Evolutionary conservation across 1,140 invertebrate genomes (phyloP).

Genomic region (Archivesica marissinica): DNA sequence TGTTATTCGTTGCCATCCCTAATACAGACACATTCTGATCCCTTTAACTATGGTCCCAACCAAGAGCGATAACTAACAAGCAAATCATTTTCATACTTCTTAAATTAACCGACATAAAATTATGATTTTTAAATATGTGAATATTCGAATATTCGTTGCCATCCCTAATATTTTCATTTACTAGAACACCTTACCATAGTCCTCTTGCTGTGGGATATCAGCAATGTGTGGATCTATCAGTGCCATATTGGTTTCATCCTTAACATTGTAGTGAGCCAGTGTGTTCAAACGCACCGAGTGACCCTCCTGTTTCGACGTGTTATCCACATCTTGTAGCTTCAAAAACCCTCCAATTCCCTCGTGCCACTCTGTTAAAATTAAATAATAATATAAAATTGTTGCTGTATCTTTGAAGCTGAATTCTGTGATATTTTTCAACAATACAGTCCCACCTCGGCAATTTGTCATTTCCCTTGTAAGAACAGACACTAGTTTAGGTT

Average conservation of each 20-base stretch:
- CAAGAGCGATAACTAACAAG: too few relatives aligned
- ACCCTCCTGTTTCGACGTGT: slow-evolving; percentile 95
- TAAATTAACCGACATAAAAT: too few relatives aligned
- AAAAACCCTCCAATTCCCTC: slow-evolving; percentile 82
- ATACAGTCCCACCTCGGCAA: too few relatives aligned
- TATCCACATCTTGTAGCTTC: slow-evolving; percentile 98
- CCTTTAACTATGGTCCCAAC: too few relatives aligned
- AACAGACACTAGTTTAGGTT: too few relatives aligned
- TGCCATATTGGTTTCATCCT: slow-evolving; percentile 96
- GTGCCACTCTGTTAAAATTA: slow-evolving; percentile 56
- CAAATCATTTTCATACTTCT: too few relatives aligned
- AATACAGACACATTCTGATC: too few relatives aligned
- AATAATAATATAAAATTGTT: background rate
- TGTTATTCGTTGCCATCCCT: too few relatives aligned
- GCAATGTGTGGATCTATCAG: slow-evolving; percentile 86
- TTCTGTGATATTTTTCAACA: background rate
- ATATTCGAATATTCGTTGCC: too few relatives aligned
- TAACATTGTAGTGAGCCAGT: slow-evolving; percentile 97
- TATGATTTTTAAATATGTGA: too few relatives aligned
- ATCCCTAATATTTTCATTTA: too few relatives aligned
- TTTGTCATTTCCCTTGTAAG: too few relatives aligned
- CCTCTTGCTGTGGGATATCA: slow-evolving; percentile 13
- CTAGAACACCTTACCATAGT: slow-evolving; percentile 45
- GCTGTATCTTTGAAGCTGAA: background rate
- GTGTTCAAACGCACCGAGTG: slow-evolving; percentile 99